A percentile compares a stretch with the other conserved stretches of the same genome.
Conservation (phyloP, 2,113 vertebrate species). For the Sylvia atricapilla region DNA sequence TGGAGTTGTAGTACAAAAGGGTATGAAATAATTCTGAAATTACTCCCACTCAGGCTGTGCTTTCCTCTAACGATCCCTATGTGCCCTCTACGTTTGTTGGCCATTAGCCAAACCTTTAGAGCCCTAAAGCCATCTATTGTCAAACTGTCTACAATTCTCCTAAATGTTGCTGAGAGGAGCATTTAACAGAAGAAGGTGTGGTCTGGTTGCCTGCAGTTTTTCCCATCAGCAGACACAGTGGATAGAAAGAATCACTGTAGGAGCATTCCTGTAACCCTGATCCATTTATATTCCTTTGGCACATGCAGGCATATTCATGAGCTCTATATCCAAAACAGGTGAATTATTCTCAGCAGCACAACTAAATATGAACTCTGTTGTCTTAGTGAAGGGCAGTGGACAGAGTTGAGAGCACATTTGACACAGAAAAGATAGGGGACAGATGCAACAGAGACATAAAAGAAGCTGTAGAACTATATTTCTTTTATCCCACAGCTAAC, state of each 20-base stretch:
- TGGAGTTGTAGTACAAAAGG: neutral
- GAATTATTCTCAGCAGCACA: neutral
- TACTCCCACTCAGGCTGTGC: neutral
- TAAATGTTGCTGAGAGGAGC: neutral
- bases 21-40: neutral
- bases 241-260: neutral
- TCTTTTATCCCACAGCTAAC: neutral
- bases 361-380: neutral
- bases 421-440: neutral
- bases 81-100: neutral
- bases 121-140: neutral
- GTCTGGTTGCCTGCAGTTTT: neutral
- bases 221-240: neutral
- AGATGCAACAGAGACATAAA: neutral
- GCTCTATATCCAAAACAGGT: neutral
- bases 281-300: neutral
- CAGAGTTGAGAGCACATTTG: neutral
- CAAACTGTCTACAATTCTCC: neutral
- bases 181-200: neutral
- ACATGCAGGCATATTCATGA: neutral
- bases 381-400: neutral
- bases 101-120: neutral
- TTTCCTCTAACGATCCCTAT: neutral
- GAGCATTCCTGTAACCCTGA: neutral
- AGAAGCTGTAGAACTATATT: neutral